Evolutionary conservation across 2,797 vertebrate species (phyloP), one percentile per base, ranked within the genome.

Genomic region (Phoxinus dragarum): DNA sequence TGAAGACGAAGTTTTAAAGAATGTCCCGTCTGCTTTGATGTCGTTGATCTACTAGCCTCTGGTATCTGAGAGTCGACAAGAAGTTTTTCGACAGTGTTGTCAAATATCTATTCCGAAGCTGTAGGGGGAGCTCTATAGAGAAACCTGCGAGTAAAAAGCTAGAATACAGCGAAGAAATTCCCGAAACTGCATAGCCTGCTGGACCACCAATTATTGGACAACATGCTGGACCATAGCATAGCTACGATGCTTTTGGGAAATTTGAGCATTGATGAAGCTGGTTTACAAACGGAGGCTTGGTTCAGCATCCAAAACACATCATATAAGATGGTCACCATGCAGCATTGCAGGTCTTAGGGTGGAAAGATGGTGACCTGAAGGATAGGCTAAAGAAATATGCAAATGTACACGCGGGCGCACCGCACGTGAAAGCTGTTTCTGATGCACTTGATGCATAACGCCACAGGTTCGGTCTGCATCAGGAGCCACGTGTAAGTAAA

Each of bases 401-500:
- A 19, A 68, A 54, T n/a, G 31, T 21, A 5, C 47, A 75, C 1
- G 34, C 31, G 7, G 2, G 4, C 56, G 3, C 36, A 56, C 3
- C 56, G 3, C 36, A 56, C 3, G 3, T 64, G 31, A 82, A 64
- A 34, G 42, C 31, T 38, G 9, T 49, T 52, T 19, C 23, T 67
- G 31, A 59, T 49, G 38, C n/a, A n/a, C 52, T 23, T 34, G 31
- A 81, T 27, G 68, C 73, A 78, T 47, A 47, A 47, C 11, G 44
- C 3, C 44, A 3, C 44, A 12, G 42, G 42, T 47, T 19, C 4
- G 49, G 44, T 84, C 61, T 84, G 34, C 68, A 17, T 81, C 49
- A 36, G 16, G 5, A 69, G 21, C 34, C 47, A 54, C 23, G 3
- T 76, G 40, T 38, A 69, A 78, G 64, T 64, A 73, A 80, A 85